These are phyloP conservation scores for Calliopum simillimum DNA, from an alignment of 2,888 invertebrate genomes.

Conservation along the genomic window DNA sequence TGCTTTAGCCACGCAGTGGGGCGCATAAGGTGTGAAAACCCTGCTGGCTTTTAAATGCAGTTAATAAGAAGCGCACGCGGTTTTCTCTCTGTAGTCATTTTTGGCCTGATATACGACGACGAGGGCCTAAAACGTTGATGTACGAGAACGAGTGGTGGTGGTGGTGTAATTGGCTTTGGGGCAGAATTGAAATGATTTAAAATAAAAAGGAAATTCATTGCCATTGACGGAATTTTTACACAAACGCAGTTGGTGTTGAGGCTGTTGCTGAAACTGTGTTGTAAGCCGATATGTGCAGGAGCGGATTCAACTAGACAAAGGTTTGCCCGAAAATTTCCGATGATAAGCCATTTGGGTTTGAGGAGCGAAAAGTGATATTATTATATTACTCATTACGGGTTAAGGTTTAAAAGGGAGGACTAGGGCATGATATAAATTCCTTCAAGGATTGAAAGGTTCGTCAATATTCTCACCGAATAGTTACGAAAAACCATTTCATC, in stretches of 20 bases:
- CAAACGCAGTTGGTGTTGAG: too few relatives aligned
- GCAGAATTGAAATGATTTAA: constrained; percentile 49
- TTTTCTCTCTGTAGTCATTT: constrained; percentile 40
- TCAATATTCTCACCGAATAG: too few relatives aligned
- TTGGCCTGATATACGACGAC: constrained; percentile 30
- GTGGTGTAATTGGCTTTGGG: constrained; percentile 50
- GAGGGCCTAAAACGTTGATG: constrained; percentile 36
- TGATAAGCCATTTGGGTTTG: too few relatives aligned
- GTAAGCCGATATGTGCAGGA: not conserved
- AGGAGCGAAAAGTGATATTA: too few relatives aligned
- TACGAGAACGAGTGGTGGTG: constrained; percentile 42
- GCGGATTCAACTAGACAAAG: too few relatives aligned
- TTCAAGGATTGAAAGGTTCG: too few relatives aligned
- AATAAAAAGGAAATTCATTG: constrained; percentile 41
- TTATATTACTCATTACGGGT: too few relatives aligned
- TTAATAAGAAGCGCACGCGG: constrained; percentile 60
- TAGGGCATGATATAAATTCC: too few relatives aligned
- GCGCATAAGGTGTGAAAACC: constrained; percentile 66
- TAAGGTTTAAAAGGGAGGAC: too few relatives aligned
- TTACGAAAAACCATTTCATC: too few relatives aligned
- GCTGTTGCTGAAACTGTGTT: not conserved
- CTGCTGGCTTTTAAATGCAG: constrained; percentile 65
- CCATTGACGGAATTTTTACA: constrained; percentile 30
- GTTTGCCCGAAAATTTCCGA: too few relatives aligned
- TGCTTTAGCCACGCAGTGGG: constrained; percentile 59